Evolutionary conservation across 2,888 invertebrate species (phyloP).

Genomic region (Aphrophora alni): DNA sequence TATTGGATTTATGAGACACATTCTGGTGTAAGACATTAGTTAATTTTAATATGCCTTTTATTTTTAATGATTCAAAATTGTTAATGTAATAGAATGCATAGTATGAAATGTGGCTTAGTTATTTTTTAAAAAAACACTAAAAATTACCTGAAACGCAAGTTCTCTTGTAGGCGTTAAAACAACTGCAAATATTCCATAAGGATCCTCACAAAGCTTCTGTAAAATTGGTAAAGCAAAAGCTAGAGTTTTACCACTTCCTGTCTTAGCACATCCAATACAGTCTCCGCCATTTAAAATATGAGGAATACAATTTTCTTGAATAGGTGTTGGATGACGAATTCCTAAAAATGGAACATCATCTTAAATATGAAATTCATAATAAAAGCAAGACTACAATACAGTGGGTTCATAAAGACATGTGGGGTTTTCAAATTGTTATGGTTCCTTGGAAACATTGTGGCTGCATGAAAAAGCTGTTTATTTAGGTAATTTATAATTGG

Average conservation of each 20-base stretch:
- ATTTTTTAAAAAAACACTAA: too few relatives aligned
- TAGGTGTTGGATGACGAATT: conserved; percentile 77
- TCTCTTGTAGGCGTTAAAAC: conserved; percentile 95
- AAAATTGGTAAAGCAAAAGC: conserved; percentile 96
- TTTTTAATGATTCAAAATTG: too few relatives aligned
- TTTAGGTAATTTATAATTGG: too few relatives aligned
- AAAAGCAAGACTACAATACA: too few relatives aligned
- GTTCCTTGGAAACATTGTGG: neutral
- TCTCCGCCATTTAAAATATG: conserved; percentile 79
- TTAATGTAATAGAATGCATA: too few relatives aligned
- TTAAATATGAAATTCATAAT: too few relatives aligned
- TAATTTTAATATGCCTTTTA: too few relatives aligned
- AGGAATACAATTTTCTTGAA: conserved; percentile 83
- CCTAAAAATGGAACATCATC: conserved; percentile 60
- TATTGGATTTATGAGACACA: too few relatives aligned
- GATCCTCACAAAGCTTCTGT: conserved; percentile 90
- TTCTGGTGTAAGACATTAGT: too few relatives aligned
- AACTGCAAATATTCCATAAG: conserved; percentile 94
- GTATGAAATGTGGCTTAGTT: too few relatives aligned
- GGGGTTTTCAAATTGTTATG: conserved; percentile 21
- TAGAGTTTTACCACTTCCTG: conserved; percentile 97
- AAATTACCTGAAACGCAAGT: conserved; percentile 73
- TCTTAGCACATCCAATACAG: conserved; percentile 96
- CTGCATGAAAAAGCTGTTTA: too few relatives aligned
- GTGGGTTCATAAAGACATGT: too few relatives aligned